Base-by-base conservation (phyloP, 1,140 invertebrate species). In the Drosophila simulans region DNA sequence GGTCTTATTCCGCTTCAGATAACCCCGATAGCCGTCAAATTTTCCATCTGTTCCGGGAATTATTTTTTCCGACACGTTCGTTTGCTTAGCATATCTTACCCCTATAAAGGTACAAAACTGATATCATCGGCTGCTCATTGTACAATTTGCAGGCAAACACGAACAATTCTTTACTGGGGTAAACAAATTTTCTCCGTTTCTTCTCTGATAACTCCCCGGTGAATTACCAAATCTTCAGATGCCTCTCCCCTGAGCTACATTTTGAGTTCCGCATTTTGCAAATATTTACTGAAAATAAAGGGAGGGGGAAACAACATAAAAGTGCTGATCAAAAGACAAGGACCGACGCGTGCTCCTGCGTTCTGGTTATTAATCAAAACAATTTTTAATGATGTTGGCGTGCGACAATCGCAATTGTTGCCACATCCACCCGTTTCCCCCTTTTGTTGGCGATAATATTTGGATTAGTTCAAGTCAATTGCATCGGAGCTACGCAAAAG, bases 381-480 rank as follows among this genome's bases (percentile, higher is more conserved):
- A 60, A 71, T 80, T 89, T 89, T 89, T 89, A 89, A 89, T 89
- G 84, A 89, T 89, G 84, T 84, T 88, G 83, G 52, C 81, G 62
- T 53, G 76, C 63, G 74, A 79, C 70, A 75, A 71, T 70, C 52
- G 65, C 66, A 55, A 68, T 68, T 68, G 65, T 37, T 43, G 65
- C 64, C 59, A 52, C 65, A 68, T 34, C 62, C 60, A 39, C 65
- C 60, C 39, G 43, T 35, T 43, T 17, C 31, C 48, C 25, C 60
- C 54, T 57, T 49, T 51, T 75, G 54, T 70, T 81, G 59, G 85
- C 80, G 84, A 89, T 89, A 89, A 89, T 89, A 84, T 89, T 89
- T 89, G 84, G 84, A 89, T 89, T 89, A 89, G 84, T 89, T 89
- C 84, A 89, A 89, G 85, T 89, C 84, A 89, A 89, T 89, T 89